Conservation (phyloP, 64 coral and sea anemone species). For the Acropora tenuis region DNA sequence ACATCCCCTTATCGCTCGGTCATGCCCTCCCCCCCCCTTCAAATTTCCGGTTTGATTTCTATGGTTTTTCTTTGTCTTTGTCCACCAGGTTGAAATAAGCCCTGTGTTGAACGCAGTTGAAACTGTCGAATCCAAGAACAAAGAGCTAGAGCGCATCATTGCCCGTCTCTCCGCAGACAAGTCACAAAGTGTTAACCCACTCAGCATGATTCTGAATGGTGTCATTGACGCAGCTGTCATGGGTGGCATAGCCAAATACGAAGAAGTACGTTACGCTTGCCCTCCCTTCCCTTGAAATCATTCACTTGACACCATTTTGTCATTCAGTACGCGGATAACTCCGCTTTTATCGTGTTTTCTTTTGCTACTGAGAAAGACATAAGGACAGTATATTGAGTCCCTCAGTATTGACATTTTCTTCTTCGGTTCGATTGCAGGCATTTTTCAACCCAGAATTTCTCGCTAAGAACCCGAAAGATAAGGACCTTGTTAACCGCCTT, state of each 20-base stretch:
- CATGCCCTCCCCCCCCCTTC: too few species aligned
- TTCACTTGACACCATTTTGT: constrained; percentile 41
- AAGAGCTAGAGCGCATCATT: constrained; percentile 80
- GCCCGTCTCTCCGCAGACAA: constrained; percentile 55
- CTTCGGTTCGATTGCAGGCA: constrained; percentile 7
- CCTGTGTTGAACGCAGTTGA: constrained; percentile 91
- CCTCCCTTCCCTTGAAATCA: constrained; percentile 42
- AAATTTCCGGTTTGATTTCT: too few species aligned
- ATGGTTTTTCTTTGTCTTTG: background rate
- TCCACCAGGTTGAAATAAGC: constrained; percentile 81
- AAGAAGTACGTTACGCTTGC: constrained; percentile 40
- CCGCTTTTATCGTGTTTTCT: too few species aligned
- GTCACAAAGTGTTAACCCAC: constrained; percentile 76
- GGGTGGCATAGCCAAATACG: constrained; percentile 94
- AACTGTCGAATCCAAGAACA: constrained; percentile 91
- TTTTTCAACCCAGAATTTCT: constrained; percentile 75
- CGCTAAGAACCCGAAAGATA: constrained; percentile 68
- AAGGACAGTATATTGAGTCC: too few species aligned
- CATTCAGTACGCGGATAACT: too few species aligned
- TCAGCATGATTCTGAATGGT: constrained; percentile 96
- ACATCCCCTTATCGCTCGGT: too few species aligned
- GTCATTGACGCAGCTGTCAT: constrained; percentile 97
- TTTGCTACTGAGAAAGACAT: too few species aligned
- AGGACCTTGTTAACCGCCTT: constrained; percentile 45
- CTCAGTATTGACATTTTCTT: background rate